Base-by-base conservation (phyloP, 2,888 invertebrate genomes). In the Protonemura montana region DNA sequence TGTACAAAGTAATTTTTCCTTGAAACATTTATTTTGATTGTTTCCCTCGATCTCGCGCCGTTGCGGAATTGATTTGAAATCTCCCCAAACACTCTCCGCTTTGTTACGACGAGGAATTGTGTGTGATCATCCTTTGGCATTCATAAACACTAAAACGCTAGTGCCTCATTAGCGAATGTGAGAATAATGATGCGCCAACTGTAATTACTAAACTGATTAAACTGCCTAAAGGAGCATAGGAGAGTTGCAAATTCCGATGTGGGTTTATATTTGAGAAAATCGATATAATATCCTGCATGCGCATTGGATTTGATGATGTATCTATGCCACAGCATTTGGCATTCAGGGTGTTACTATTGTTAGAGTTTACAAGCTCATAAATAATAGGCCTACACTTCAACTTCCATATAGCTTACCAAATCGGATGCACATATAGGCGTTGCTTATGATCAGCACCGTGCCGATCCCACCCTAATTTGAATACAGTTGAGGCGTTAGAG, bases 291-390 rank as follows among this genome's bases (percentile, higher is more conserved):
- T 59, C 13, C 59, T 35, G 35, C 59, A 59, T 59, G 59, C 21
- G 59, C 59, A 21, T 35, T 35, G 35, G 35, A 35, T 10, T 3
- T 35, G 10, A 35, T 35, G 13, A 3, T 21, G 59, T 21, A 21
- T 59, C 3, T 59, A 59, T 13, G 41, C n/a, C n/a, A 41, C 59
- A 59, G 59, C 59, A 59, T 59, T 59, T 59, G 59, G 59, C 59
- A 59, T 59, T 59, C 59, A 59, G 59, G 59, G 59, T 59, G 59
- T 59, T 59, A 59, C 59, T 59, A 59, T 59, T 59, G 59, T 59
- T 21, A 13, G 59, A 16, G 59, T 59, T 59, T 21, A 59, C 59
- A 59, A 10, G 59, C 59, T 59, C 59, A 21, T 59, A 59, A 59
- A 59, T 59, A 59, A 59, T 59, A 59, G 59, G 59, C 59, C 59